Conservation (phyloP, 2,888 invertebrate species). For the Melieria picta region DNA sequence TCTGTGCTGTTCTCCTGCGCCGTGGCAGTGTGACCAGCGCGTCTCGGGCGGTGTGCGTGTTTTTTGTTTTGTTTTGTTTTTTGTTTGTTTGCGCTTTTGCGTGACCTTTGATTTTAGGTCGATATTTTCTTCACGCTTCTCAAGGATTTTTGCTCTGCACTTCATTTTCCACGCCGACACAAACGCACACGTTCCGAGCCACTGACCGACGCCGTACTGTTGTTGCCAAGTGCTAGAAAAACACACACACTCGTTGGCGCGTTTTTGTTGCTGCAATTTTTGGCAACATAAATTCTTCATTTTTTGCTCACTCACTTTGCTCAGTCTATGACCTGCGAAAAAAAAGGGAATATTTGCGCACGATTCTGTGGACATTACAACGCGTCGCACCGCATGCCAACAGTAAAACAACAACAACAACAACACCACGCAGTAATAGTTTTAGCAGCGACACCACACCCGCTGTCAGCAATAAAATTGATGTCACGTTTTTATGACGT, state of each 20-base stretch:
- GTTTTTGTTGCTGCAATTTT: background rate
- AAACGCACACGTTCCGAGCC: background rate
- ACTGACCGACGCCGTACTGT: background rate
- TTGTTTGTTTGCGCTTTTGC: conserved; percentile 22
- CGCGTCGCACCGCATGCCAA: background rate
- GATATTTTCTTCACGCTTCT: conserved; percentile 14
- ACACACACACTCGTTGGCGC: background rate
- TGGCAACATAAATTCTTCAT: background rate
- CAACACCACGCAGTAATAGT: too few relatives aligned
- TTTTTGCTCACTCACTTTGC: background rate
- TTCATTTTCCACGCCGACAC: background rate
- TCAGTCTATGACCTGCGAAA: background rate
- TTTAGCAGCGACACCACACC: background rate
- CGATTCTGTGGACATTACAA: background rate
- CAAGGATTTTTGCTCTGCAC: background rate
- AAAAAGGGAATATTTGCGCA: background rate
- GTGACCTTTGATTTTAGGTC: conserved; percentile 20
- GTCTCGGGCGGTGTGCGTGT: too few relatives aligned
- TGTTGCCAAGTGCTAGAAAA: background rate
- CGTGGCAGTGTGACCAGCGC: too few relatives aligned
- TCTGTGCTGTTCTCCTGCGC: too few relatives aligned
- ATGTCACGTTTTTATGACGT: conserved; percentile 62
- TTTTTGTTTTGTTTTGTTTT: background rate
- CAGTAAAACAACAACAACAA: background rate
- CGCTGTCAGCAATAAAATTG: conserved; percentile 51